These are phyloP conservation scores for Centroberyx gerrardi DNA, from an alignment of 2,797 vertebrate genomes.

Conservation along the genomic window DNA sequence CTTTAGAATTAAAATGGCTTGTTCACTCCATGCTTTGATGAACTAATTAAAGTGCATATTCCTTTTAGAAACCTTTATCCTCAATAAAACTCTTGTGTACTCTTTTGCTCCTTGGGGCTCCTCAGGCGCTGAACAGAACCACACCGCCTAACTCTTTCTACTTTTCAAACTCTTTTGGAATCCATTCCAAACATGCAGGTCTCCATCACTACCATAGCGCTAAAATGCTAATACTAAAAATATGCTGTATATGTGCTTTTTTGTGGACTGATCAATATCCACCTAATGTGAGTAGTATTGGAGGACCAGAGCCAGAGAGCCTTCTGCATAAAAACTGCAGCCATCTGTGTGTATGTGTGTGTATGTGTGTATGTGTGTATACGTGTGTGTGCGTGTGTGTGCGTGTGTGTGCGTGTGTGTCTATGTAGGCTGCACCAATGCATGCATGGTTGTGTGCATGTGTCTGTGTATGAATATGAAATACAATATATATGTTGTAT, in stretches of 20 bases:
- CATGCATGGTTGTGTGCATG: too few relatives aligned
- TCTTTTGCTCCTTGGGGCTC: not conserved
- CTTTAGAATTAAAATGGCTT: not conserved
- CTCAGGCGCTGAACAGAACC: too few relatives aligned
- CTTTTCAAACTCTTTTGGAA: not conserved
- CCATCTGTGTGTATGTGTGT: too few relatives aligned
- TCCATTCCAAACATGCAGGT: not conserved
- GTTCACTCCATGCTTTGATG: not conserved
- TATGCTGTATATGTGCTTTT: constrained; percentile 34
- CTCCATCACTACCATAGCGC: constrained; percentile 42
- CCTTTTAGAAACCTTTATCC: not conserved
- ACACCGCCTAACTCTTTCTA: not conserved
- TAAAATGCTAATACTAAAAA: constrained; percentile 55
- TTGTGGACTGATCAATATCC: constrained; percentile 36
- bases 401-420: too few relatives aligned
- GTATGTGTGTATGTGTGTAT: too few relatives aligned
- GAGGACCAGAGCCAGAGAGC: constrained; percentile 34
- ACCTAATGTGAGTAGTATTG: constrained; percentile 50
- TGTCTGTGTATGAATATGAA: too few relatives aligned
- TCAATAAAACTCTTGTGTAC: not conserved
- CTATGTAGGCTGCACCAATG: too few relatives aligned
- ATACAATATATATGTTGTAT: too few relatives aligned
- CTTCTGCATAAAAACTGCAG: not conserved
- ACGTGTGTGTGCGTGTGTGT: too few relatives aligned
- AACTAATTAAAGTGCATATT: not conserved